phyloP scores from a whole-genome alignment of 2,797 vertebrate species.

The Oreochromis grahami region DNA sequence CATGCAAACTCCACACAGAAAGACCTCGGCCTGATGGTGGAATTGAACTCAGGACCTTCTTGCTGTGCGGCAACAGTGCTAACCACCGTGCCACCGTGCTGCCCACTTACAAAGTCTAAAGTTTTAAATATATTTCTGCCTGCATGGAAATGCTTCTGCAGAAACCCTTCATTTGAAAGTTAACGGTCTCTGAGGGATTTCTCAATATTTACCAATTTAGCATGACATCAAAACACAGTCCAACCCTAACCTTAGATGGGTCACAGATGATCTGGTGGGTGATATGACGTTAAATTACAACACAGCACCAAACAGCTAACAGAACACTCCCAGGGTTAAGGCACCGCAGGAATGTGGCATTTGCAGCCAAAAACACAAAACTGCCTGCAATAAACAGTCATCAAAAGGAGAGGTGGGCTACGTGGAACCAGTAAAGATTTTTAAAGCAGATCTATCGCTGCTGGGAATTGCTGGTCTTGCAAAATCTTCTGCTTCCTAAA shows the following conservation, averaged over 20 bases:
- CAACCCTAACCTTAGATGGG: background rate
- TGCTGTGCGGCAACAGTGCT: too few relatives aligned
- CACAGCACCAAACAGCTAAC: background rate
- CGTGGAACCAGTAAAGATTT: background rate
- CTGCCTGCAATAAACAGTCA: background rate
- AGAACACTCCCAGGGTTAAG: background rate
- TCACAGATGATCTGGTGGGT: background rate
- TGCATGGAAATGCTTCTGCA: background rate
- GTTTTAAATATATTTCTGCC: background rate
- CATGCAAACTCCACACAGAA: too few relatives aligned
- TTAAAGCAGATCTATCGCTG: background rate
- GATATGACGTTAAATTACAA: background rate
- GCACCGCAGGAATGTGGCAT: background rate
- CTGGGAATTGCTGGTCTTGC: background rate
- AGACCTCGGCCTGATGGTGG: too few relatives aligned
- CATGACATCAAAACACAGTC: background rate
- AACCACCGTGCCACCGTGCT: too few relatives aligned
- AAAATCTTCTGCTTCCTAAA: background rate
- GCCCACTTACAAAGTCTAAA: background rate
- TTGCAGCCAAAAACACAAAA: background rate
- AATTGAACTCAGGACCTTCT: too few relatives aligned
- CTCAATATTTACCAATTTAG: background rate
- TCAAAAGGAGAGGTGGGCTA: background rate
- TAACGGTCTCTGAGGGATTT: background rate
- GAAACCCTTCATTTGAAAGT: background rate